Conservation (phyloP, 1,140 invertebrate species). For the Drosophila navojoa region DNA sequence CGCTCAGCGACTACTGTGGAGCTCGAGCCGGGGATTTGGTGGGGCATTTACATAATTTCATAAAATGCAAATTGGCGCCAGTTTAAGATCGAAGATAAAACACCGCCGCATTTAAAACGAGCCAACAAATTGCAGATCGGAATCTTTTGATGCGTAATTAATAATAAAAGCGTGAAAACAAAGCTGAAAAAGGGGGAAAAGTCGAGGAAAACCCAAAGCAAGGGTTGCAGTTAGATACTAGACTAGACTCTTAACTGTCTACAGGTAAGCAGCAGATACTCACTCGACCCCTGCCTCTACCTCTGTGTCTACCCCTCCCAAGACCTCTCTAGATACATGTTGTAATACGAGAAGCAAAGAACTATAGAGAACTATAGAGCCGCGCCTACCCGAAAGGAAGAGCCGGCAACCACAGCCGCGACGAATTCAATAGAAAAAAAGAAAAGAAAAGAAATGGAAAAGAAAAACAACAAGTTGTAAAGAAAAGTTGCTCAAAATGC, state of each 20-base stretch:
- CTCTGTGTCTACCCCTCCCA: conserved; percentile 15
- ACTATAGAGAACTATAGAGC: not conserved
- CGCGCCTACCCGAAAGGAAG: conserved; percentile 22
- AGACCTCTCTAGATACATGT: conserved; percentile 19
- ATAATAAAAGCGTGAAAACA: conserved; percentile 49
- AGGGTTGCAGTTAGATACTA: conserved; percentile 8
- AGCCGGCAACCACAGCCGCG: conserved; percentile 66
- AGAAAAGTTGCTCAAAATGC: conserved; percentile 61
- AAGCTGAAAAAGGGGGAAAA: not conserved
- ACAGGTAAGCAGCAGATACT: conserved; percentile 29
- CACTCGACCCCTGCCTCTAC: not conserved
- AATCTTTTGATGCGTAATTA: conserved; percentile 78
- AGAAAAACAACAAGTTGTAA: conserved; percentile 55
- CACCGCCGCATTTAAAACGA: conserved; percentile 48
- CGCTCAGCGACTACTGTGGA: conserved; percentile 35
- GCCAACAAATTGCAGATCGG: conserved; percentile 72
- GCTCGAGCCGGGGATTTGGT: conserved; percentile 15
- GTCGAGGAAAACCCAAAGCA: conserved; percentile 4
- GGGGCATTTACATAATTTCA: conserved; percentile 72
- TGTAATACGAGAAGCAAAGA: conserved; percentile 53
- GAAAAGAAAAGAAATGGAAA: conserved; percentile 17
- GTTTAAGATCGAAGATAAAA: conserved; percentile 60
- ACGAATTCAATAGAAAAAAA: conserved; percentile 45
- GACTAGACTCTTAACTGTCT: not conserved
- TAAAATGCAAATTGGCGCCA: conserved; percentile 58